These are phyloP conservation scores for Oppia nitens DNA, from an alignment of 1,140 invertebrate species.

Conservation along the genomic window DNA sequence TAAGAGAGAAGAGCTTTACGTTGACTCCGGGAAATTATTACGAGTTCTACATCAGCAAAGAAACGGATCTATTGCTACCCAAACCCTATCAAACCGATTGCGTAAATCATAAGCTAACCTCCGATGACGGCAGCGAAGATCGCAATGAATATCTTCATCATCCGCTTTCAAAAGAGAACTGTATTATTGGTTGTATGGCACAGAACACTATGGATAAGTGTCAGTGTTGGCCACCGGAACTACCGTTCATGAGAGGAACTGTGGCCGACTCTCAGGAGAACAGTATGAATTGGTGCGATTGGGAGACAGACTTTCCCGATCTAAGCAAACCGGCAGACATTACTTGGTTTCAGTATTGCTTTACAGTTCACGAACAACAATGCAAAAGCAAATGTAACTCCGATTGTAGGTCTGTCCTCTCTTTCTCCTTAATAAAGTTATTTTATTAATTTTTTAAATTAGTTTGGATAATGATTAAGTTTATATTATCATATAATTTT, in stretches of 20 bases:
- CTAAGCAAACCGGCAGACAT: neutral
- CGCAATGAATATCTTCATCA: neutral
- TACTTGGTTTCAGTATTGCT: conserved; percentile 13
- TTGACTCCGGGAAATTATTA: conserved; percentile 11
- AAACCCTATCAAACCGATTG: conserved; percentile 8
- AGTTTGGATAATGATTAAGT: too few species aligned
- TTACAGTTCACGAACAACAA: conserved; percentile 6
- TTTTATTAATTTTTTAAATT: too few species aligned
- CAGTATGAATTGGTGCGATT: conserved; percentile 7
- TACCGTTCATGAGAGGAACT: conserved; percentile 5
- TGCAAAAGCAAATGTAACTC: conserved; percentile 6
- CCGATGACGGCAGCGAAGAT: neutral
- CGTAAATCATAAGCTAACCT: neutral
- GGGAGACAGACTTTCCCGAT: neutral
- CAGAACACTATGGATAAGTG: conserved; percentile 6
- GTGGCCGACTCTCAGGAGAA: neutral
- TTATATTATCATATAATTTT: too few species aligned
- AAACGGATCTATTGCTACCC: neutral
- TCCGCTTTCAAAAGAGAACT: conserved; percentile 6
- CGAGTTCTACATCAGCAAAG: conserved; percentile 11
- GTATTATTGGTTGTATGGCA: conserved; percentile 7
- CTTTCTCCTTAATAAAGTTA: too few species aligned
- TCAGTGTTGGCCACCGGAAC: conserved; percentile 14
- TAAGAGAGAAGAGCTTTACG: conserved; percentile 4
- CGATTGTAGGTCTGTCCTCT: conserved; percentile 8